Conservation (phyloP, 2,797 vertebrate species). For the Cetoscarus ocellatus region DNA sequence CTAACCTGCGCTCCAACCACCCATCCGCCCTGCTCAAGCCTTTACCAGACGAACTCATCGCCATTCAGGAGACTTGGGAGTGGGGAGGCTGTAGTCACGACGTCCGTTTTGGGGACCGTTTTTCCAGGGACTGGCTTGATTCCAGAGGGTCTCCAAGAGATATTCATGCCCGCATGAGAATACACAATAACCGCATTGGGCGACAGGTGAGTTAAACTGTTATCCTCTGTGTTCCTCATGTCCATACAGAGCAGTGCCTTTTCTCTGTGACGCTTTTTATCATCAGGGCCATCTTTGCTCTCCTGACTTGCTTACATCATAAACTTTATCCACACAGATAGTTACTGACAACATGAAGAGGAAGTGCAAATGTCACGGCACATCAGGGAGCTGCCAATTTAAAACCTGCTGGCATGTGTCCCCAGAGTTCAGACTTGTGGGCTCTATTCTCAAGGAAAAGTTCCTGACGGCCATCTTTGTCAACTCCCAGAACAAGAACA, state of each 20-base stretch:
- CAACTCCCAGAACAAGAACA: constrained; percentile 95
- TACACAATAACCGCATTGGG: constrained; percentile 94
- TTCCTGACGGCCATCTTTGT: constrained; percentile 90
- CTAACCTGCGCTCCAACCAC: constrained; percentile 77
- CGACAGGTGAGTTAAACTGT: constrained; percentile 87
- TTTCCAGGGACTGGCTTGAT: constrained; percentile 94
- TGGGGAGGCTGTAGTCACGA: constrained; percentile 95
- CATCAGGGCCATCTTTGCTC: background rate
- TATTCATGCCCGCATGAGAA: constrained; percentile 93
- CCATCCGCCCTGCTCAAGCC: constrained; percentile 80
- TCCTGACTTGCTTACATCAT: constrained; percentile 20
- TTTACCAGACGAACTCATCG: constrained; percentile 81
- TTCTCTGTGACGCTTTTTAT: background rate
- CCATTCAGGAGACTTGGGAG: constrained; percentile 93
- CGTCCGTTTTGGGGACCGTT: constrained; percentile 91
- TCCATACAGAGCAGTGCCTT: background rate
- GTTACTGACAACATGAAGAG: constrained; percentile 93
- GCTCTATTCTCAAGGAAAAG: constrained; percentile 88
- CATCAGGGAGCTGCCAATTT: constrained; percentile 95
- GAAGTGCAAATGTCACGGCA: constrained; percentile 95
- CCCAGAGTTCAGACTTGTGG: constrained; percentile 91
- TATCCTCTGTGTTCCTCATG: background rate
- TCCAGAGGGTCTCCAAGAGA: constrained; percentile 91
- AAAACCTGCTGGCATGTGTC: constrained; percentile 95
- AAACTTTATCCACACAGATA: constrained; percentile 79